A percentile compares a stretch with the other conserved stretches of the same genome.
Conservation (phyloP, 2,113 vertebrate genomes). For the Microtus richardsoni region DNA sequence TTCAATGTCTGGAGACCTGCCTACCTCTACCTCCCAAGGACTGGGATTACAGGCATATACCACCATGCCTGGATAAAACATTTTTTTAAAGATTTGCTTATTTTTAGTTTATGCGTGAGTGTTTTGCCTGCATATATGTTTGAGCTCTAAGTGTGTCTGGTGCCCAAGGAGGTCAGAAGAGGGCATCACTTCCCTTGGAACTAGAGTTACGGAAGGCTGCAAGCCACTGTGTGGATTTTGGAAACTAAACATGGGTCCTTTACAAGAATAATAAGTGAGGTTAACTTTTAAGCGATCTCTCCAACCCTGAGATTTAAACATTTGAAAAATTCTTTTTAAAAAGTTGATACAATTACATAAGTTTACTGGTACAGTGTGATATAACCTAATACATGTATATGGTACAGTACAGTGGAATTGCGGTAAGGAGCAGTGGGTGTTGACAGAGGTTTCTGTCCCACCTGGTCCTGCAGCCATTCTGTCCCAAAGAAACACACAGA, state of each 20-base stretch:
- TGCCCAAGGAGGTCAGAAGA: background rate
- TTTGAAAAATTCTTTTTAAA: background rate
- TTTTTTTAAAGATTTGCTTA: background rate
- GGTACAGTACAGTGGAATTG: background rate
- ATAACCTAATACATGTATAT: background rate
- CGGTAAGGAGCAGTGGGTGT: background rate
- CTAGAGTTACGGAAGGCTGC: background rate
- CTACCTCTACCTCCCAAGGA: background rate
- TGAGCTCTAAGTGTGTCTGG: background rate
- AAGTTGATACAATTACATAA: background rate
- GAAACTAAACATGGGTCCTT: background rate
- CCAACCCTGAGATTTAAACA: background rate
- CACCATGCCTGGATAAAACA: background rate
- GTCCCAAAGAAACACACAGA: too few species aligned
- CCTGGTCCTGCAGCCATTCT: too few species aligned
- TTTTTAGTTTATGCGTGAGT: background rate
- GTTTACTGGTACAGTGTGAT: background rate
- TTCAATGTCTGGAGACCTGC: background rate
- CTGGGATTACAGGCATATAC: background rate
- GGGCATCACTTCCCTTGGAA: background rate
- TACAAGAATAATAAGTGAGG: background rate
- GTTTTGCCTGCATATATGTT: background rate
- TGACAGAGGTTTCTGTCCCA: too few species aligned
- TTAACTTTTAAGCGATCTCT: background rate
- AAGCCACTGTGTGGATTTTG: background rate